Conservation (phyloP, 2,113 vertebrate species). For the Circaetus gallicus region DNA sequence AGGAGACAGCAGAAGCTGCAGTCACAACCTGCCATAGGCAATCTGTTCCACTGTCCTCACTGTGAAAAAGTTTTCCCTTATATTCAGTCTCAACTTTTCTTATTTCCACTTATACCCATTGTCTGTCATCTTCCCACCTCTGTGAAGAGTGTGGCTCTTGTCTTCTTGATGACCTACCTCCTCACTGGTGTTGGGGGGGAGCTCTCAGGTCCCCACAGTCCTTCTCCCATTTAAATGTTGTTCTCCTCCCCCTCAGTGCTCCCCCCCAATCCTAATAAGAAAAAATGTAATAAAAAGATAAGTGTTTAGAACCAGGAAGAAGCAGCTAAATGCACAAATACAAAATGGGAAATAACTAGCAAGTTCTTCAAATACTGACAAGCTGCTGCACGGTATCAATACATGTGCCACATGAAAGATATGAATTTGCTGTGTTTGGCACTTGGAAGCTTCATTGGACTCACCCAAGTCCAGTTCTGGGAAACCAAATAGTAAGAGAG, state of each 20-base stretch:
- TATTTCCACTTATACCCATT: background rate
- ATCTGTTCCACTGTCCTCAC: background rate
- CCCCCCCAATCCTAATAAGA: background rate
- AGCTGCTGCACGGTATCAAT: background rate
- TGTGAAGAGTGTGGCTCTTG: background rate
- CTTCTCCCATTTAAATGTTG: background rate
- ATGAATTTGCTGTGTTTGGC: background rate
- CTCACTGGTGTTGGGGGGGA: background rate
- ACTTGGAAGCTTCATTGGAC: background rate
- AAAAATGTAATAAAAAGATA: background rate
- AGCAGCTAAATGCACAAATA: background rate
- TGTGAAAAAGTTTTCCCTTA: background rate
- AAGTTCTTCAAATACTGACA: background rate
- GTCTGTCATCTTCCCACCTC: background rate
- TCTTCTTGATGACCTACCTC: background rate
- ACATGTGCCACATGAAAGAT: background rate
- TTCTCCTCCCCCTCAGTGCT: background rate
- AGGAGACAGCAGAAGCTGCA: background rate
- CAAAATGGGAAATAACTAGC: background rate
- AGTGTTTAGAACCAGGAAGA: background rate
- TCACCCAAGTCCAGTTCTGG: background rate
- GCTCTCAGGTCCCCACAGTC: background rate
- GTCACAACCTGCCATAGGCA: background rate
- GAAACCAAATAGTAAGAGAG: background rate
- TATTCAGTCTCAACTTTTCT: background rate